Conservation (phyloP, 2,888 invertebrate genomes). For the Tachina lurida region DNA sequence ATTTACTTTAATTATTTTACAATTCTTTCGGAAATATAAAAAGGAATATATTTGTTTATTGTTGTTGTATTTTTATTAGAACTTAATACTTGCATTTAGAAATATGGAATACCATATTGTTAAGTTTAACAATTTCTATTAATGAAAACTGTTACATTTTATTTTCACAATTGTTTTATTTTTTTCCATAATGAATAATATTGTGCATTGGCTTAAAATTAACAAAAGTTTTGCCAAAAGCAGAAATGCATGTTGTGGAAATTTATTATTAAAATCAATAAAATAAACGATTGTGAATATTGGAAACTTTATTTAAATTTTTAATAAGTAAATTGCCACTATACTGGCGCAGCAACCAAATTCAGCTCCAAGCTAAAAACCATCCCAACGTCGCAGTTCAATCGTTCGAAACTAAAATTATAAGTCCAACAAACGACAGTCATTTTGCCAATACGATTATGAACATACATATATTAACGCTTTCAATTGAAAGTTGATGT, state of each 20-base stretch:
- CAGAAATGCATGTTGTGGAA: constrained; percentile 7
- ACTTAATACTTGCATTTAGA: too few species aligned
- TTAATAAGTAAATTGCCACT: background rate
- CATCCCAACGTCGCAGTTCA: background rate
- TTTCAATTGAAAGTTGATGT: constrained; percentile 22
- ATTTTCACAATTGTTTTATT: background rate
- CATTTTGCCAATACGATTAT: constrained; percentile 30
- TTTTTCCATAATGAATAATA: background rate
- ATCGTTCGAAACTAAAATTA: background rate
- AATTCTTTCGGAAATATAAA: too few species aligned
- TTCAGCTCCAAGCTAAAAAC: background rate
- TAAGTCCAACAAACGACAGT: constrained; percentile 20
- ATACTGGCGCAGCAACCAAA: background rate
- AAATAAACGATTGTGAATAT: background rate
- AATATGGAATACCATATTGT: background rate
- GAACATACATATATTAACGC: constrained; percentile 44
- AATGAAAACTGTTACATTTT: constrained; percentile 27
- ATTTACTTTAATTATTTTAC: too few species aligned
- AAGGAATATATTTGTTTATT: too few species aligned
- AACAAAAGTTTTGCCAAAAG: constrained; percentile 16
- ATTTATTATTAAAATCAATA: background rate
- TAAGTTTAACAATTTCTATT: constrained; percentile 16
- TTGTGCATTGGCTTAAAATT: background rate
- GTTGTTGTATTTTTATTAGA: too few species aligned
- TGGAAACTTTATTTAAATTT: background rate